Conservation (phyloP, 2,888 invertebrate genomes). For the Unio pictorum region DNA sequence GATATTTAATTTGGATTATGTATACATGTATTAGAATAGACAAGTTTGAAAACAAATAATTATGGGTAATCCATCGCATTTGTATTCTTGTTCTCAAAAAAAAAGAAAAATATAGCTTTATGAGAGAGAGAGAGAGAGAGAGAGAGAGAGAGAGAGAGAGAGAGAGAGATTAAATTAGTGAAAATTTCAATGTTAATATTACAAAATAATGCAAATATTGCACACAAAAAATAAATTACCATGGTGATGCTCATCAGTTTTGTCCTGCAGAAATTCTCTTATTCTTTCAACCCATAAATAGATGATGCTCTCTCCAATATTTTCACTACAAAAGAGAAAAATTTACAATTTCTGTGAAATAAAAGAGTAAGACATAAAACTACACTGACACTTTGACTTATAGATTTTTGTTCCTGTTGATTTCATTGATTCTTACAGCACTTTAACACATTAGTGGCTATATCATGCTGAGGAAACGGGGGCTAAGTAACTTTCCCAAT, state of each 20-base stretch:
- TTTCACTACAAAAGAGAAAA: conserved; percentile 74
- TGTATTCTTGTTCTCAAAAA: no score
- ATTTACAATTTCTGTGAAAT: conserved; percentile 1
- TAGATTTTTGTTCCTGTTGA: neutral
- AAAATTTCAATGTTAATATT: neutral
- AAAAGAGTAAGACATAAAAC: neutral
- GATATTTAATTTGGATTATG: no score
- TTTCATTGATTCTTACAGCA: no score
- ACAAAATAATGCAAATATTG: neutral
- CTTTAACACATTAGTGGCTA: no score
- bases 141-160: conserved; percentile 5
- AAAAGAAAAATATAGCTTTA: no score
- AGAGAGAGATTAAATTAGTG: neutral
- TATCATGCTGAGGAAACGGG: no score
- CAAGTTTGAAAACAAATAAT: no score
- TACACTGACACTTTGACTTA: neutral
- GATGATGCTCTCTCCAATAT: conserved; percentile 80
- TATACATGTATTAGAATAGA: no score
- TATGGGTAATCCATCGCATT: no score
- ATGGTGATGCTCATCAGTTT: conserved; percentile 6
- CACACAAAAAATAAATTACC: neutral
- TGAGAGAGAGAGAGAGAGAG: conserved; percentile 11
- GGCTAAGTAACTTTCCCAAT: no score
- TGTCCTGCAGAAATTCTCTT: conserved; percentile 76
- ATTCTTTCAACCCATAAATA: conserved; percentile 85